Conservation (phyloP, 2,888 invertebrate genomes). For the Cosmia trapezina region DNA sequence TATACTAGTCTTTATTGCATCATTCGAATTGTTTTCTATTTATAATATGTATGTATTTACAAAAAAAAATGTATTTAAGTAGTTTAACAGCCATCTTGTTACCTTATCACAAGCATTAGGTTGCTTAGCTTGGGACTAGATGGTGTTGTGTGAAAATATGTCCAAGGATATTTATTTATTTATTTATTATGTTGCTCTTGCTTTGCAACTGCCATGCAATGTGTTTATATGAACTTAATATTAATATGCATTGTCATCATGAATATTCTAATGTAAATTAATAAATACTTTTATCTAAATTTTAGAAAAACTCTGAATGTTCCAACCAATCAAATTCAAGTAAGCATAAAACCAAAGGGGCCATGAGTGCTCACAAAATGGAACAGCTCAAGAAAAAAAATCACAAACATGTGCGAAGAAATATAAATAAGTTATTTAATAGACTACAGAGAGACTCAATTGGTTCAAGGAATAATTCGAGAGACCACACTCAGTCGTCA, state of each 20-base stretch:
- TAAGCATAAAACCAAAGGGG: conserved; percentile 58
- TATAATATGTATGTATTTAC: too few relatives aligned
- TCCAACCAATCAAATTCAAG: conserved; percentile 50
- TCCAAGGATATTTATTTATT: too few relatives aligned
- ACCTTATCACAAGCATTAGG: too few relatives aligned
- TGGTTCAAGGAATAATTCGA: conserved; percentile 24
- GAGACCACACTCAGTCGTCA: background rate
- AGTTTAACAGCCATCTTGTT: too few relatives aligned
- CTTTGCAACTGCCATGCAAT: conserved; percentile 7
- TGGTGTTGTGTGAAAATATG: too few relatives aligned
- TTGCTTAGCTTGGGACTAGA: too few relatives aligned
- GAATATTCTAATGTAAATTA: background rate
- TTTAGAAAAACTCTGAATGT: conserved; percentile 68
- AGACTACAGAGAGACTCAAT: conserved; percentile 32
- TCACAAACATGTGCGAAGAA: conserved; percentile 44
- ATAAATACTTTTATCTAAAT: conserved; percentile 51
- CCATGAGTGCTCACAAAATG: conserved; percentile 64
- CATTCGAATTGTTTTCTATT: background rate
- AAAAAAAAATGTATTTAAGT: too few relatives aligned
- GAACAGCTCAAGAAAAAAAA: conserved; percentile 63
- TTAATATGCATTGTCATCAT: background rate
- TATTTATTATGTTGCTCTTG: background rate
- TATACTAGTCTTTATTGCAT: background rate
- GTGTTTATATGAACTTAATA: background rate
- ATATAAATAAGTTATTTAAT: conserved; percentile 54